Percentiles rank a stretch among this genome's conserved stretches.
phyloP scores from a whole-genome alignment of 2,888 invertebrate species.

The Brenthis daphne region DNA sequence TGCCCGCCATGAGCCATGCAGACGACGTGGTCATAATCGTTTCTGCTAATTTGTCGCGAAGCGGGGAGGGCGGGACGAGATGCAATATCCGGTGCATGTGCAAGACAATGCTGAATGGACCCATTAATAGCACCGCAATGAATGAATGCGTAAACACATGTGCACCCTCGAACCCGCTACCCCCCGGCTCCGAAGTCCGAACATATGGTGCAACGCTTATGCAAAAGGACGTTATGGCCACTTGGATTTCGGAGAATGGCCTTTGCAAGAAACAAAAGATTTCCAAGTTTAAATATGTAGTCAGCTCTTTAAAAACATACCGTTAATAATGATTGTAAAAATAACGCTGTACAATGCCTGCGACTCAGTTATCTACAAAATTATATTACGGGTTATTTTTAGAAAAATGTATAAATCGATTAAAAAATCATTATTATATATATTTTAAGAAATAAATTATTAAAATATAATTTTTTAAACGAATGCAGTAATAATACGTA shows the following conservation, averaged over 20 bases:
- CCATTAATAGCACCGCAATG: constrained; percentile 75
- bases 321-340: no score
- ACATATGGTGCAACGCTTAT: constrained; percentile 67
- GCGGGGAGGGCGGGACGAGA: constrained; percentile 49
- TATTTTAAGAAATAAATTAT: no score
- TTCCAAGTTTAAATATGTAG: constrained; percentile 2
- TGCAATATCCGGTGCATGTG: constrained; percentile 76
- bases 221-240: constrained; percentile 72
- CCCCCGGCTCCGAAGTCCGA: constrained; percentile 55
- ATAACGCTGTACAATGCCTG: no score
- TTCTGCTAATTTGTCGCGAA: constrained; percentile 70
- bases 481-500: no score
- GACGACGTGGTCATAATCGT: constrained; percentile 50
- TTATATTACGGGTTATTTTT: no score
- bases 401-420: no score
- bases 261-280: constrained; percentile 52
- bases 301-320: not conserved
- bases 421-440: no score
- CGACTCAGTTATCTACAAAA: no score
- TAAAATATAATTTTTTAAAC: no score
- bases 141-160: constrained; percentile 78
- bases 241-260: constrained; percentile 71
- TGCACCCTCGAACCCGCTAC: constrained; percentile 57
- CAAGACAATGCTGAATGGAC: constrained; percentile 78
- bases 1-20: constrained; percentile 28